Evolutionary conservation across 2,797 vertebrate species (phyloP), one percentile per base, ranked within the genome.

Genomic region (Pelobates cultripes): DNA sequence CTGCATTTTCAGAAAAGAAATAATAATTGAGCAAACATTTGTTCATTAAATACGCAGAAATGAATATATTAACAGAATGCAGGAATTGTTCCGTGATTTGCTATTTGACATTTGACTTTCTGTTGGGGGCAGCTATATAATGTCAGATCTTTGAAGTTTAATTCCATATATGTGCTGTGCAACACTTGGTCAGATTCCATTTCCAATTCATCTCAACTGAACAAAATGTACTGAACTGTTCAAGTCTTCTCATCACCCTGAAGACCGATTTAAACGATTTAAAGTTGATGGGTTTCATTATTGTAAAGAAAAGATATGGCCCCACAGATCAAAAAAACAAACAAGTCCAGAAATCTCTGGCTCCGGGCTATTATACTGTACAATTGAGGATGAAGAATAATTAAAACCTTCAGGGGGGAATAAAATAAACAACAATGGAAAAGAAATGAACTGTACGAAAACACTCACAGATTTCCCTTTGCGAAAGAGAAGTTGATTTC

Each of bases 401-500:
- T 67, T 71, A 17, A 42, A 12, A 53, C 0, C 0, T 75, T 69
- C 4, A 68, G 77, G 45, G 73, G 66, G 43, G 3, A 45, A 67
- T 13, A 68, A 53, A 10, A 43, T 78, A 73, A 73, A 45, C 64
- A 44, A 70, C 77, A 75, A 70, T 70, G 17, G 74, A 64, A 75
- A 3, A 43, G 42, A 7, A 64, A 0, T 0, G 14, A 0, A 42
- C 2, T 6, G 7, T 79, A 15, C 41, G 0, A 63, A 77, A 84
- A 55, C 69, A 95, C 96, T 88, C 94, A 99, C 97, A 7, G 96
- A 97, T 93, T 98, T 99, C 86, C 95, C 96, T 87, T 93, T 97
- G 14, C 95, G 92, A 90, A 98, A 99, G 45, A 97, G 95, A 60
- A 99, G 96, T 88, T 99, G 97, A 89, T 96, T 99, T 74, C 97